A percentile compares a stretch with the other conserved stretches of the same genome.
Conservation (phyloP, 2,797 vertebrate genomes). For the Ibycter americanus region DNA sequence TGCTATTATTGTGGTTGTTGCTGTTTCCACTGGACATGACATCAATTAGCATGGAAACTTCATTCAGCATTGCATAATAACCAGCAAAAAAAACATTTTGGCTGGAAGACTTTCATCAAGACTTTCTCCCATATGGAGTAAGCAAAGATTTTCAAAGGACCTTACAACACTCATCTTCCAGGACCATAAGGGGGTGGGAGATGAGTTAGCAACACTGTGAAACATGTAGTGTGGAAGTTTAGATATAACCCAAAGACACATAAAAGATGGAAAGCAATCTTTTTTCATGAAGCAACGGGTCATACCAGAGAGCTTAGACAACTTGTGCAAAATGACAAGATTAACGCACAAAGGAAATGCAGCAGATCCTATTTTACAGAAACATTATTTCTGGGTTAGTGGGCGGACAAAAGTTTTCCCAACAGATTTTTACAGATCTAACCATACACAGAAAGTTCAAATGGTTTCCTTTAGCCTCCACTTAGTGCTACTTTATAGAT, state of each 20-base stretch:
- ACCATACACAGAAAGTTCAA: not conserved
- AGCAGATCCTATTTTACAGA: not conserved
- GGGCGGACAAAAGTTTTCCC: not conserved
- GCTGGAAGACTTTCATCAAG: not conserved
- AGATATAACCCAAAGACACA: not conserved
- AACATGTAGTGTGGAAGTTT: not conserved
- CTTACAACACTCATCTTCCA: not conserved
- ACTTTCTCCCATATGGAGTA: not conserved
- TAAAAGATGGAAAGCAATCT: not conserved
- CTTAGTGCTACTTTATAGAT: not conserved
- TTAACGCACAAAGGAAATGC: not conserved
- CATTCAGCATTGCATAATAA: not conserved
- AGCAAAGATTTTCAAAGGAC: not conserved
- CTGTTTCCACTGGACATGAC: not conserved
- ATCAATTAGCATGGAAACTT: not conserved
- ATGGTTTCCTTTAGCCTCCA: not conserved
- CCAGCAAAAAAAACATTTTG: not conserved
- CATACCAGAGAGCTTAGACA: not conserved
- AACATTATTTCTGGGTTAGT: constrained; percentile 4
- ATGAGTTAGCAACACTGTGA: not conserved
- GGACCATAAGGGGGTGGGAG: not conserved
- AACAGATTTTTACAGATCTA: constrained; percentile 1
- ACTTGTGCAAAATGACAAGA: not conserved
- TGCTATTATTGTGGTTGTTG: not conserved
- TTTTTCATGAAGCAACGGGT: not conserved